A percentile compares a stretch with the other conserved stretches of the same genome.
Conservation (phyloP, 2,113 vertebrate genomes). For the Oryzias javanicus region DNA sequence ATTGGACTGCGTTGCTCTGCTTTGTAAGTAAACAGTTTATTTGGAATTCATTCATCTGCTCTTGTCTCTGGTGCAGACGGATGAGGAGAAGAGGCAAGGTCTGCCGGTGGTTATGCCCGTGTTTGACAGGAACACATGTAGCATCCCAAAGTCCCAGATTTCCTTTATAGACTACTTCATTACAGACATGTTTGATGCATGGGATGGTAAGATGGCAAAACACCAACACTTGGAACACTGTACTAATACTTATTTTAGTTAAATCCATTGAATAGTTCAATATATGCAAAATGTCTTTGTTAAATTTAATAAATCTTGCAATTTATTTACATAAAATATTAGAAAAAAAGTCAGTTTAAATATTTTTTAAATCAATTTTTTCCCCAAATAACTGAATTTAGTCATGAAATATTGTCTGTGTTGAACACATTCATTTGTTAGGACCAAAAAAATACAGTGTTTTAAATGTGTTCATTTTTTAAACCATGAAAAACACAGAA, state of each 20-base stretch:
- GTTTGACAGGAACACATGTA: slow-evolving; percentile 96
- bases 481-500: too few species aligned
- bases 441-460: too few species aligned
- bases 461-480: too few species aligned
- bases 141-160: slow-evolving; percentile 96
- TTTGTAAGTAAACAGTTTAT: neutral
- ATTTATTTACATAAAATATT: too few species aligned
- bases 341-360: too few species aligned
- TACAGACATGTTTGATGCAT: slow-evolving; percentile 96
- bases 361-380: too few species aligned
- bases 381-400: too few species aligned
- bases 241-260: neutral
- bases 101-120: slow-evolving; percentile 97
- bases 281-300: neutral
- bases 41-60: neutral
- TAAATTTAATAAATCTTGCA: too few species aligned
- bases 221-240: neutral
- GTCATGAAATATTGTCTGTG: too few species aligned
- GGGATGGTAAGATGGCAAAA: slow-evolving; percentile 87
- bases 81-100: slow-evolving; percentile 91
- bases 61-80: slow-evolving; percentile 81
- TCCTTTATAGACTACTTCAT: slow-evolving; percentile 99
- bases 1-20: neutral
- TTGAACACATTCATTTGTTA: too few species aligned
- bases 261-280: too few species aligned